These are phyloP conservation scores for Venusia cambrica DNA, from an alignment of 2,888 invertebrate species.

Conservation along the genomic window DNA sequence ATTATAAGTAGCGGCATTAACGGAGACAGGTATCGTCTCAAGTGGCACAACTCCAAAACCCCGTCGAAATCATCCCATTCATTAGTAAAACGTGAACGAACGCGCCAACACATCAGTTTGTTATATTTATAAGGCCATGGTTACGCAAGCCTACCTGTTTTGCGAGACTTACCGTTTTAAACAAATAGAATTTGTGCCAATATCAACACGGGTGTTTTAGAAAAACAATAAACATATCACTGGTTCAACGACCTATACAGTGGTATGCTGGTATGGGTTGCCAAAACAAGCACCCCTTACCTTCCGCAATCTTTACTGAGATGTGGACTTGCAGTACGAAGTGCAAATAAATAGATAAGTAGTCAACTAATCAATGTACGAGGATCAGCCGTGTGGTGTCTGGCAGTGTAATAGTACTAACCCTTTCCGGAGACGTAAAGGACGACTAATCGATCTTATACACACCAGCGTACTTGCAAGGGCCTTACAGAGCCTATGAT, in stretches of 20 bases:
- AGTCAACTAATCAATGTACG: constrained; percentile 7
- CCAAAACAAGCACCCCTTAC: constrained; percentile 73
- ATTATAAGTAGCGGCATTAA: too few relatives aligned
- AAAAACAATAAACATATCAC: constrained; percentile 69
- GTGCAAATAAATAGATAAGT: constrained; percentile 27
- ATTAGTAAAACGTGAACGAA: constrained; percentile 3
- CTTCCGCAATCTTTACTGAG: constrained; percentile 48
- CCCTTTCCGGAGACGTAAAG: too few relatives aligned
- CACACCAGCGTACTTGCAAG: too few relatives aligned
- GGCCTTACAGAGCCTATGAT: too few relatives aligned
- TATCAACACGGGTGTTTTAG: constrained; percentile 67
- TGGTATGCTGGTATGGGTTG: constrained; percentile 48
- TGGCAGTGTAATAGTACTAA: too few relatives aligned
- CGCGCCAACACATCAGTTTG: constrained; percentile 9
- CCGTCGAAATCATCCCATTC: too few relatives aligned
- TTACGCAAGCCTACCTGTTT: constrained; percentile 61
- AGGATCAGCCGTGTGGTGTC: constrained; percentile 7
- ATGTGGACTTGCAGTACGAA: constrained; percentile 32
- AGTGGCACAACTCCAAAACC: too few relatives aligned
- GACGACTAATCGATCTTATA: too few relatives aligned
- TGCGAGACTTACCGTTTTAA: constrained; percentile 65
- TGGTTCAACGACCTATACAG: constrained; percentile 66
- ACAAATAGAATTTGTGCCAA: constrained; percentile 75
- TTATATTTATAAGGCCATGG: constrained; percentile 46
- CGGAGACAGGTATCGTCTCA: too few relatives aligned